Evolutionary conservation across 2,113 vertebrate genomes (phyloP).

Genomic region (Antechinus flavipes): DNA sequence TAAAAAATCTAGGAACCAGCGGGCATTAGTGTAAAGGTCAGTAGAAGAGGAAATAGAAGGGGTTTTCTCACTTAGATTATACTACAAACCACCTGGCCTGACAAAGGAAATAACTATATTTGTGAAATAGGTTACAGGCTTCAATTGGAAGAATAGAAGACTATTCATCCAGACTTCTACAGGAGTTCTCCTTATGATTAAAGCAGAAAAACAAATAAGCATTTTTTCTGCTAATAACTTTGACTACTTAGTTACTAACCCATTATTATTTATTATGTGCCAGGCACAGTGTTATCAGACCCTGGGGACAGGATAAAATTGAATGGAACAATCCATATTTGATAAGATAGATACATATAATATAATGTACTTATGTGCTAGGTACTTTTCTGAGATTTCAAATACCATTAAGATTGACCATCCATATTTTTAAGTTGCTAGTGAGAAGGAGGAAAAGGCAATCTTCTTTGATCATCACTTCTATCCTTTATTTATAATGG

Average conservation of each 20-base stretch:
- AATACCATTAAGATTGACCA: background rate
- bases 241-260: background rate
- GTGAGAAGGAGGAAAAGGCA: background rate
- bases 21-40: background rate
- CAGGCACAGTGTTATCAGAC: background rate
- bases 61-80: background rate
- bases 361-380: background rate
- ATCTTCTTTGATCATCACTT: too few relatives aligned
- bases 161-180: background rate
- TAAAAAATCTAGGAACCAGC: background rate
- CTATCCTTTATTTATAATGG: too few relatives aligned
- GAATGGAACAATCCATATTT: too few relatives aligned
- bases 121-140: background rate
- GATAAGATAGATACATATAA: too few relatives aligned
- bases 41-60: background rate
- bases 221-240: background rate
- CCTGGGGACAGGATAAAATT: background rate
- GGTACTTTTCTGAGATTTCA: background rate
- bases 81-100: background rate
- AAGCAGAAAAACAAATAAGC: background rate
- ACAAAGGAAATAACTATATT: background rate
- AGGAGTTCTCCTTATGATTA: background rate
- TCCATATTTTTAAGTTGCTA: background rate
- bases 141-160: background rate
- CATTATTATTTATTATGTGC: background rate